Base-by-base conservation (phyloP, 1,140 invertebrate genomes). In the Drosophila oshimai region DNA sequence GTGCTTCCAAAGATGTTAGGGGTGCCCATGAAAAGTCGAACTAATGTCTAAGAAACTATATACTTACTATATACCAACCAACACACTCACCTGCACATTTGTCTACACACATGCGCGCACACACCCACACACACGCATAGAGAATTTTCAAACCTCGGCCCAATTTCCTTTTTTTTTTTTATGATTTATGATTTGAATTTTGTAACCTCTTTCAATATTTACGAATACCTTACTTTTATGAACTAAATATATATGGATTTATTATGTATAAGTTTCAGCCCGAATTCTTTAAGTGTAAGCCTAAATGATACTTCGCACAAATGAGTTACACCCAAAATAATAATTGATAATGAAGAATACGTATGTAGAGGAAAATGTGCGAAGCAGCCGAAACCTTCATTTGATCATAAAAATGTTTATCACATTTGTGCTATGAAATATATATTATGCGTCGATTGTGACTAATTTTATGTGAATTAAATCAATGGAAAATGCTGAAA, bases 111-210 rank as follows among this genome's bases (percentile, higher is more conserved):
- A 68, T 41, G 51, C 51, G 57, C 51, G 41, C 39, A 60, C 44
- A 49, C 28, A 69, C 22, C 54, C 29, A 46, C 31, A 46, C n/a
- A 54, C 22, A 57, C 15, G 67, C 42, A 53, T 34, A 80, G 41
- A 73, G 57, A 76, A 75, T 80, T 80, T 84, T 88, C 78, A 89
- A 88, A 53, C 81, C 69, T 89, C 78, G 89, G 89, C 89, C 89
- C 89, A 87, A 90, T 90, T 90, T 89, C 89, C 84, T 89, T 84
- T 90, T 87, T 88, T 88, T 79, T 89, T 75, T 78, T 51, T 55
- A 37, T 55, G 42, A 73, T 47, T 60, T 65, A 58, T 67, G 70
- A 68, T 58, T 80, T 54, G 57, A 70, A 65, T 79, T 74, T 51
- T 28, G 47, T 61, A 65, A 47, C 15, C 36, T 36, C 17, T 49